Evolutionary conservation across 2,113 vertebrate species (phyloP).

Genomic region (Steatornis caripensis): DNA sequence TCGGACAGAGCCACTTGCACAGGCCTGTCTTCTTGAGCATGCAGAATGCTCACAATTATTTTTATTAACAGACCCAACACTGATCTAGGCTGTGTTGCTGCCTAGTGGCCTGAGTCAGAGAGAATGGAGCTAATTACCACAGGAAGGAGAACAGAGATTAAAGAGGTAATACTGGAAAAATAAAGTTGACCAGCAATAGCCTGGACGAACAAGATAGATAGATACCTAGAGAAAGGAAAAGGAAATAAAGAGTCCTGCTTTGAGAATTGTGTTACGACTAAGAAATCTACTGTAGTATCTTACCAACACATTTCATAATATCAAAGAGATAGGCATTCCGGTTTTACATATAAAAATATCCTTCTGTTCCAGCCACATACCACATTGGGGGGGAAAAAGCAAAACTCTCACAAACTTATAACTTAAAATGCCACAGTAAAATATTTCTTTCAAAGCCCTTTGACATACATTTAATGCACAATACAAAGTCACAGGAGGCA

Average conservation of each 20-base stretch:
- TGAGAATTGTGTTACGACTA: not conserved
- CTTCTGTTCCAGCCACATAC: not conserved
- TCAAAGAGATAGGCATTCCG: not conserved
- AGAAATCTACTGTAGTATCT: not conserved
- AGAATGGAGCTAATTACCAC: not conserved
- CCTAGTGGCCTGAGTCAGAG: not conserved
- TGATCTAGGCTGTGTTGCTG: not conserved
- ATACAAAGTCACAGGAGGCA: not conserved
- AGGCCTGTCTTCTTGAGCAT: not conserved
- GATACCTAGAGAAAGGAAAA: not conserved
- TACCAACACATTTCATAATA: not conserved
- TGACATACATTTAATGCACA: not conserved
- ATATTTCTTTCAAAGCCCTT: not conserved
- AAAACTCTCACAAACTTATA: not conserved
- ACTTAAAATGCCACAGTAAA: not conserved
- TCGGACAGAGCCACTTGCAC: not conserved
- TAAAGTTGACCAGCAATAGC: not conserved
- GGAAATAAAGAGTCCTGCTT: not conserved
- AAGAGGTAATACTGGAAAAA: not conserved
- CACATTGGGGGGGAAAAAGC: fast-evolving
- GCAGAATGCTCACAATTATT: not conserved
- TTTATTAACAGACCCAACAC: not conserved
- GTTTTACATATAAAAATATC: not conserved
- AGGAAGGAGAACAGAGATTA: not conserved
- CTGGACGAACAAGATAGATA: not conserved